These are phyloP conservation scores for Danio kyathit DNA, from an alignment of 2,797 vertebrate genomes.

Conservation along the genomic window DNA sequence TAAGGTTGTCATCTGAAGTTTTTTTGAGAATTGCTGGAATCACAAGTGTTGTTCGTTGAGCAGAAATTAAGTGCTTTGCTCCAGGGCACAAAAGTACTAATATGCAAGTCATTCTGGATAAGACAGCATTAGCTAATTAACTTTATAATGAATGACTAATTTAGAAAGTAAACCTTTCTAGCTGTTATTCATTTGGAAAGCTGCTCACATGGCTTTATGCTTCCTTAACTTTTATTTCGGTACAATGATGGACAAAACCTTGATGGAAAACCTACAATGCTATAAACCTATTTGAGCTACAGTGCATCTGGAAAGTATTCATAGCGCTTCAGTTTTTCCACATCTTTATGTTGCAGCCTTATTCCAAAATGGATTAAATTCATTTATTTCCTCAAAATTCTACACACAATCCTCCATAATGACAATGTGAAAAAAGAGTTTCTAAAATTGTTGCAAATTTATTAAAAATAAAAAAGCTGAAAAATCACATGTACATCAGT, in stretches of 20 bases:
- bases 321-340: no score
- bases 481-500: no score
- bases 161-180: not conserved
- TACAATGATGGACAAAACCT: not conserved
- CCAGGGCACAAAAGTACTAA: not conserved
- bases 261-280: no score
- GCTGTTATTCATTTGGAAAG: not conserved
- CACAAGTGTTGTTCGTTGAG: not conserved
- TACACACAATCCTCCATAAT: no score
- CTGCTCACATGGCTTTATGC: not conserved
- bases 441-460: no score
- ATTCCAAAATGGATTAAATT: no score
- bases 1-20: not conserved
- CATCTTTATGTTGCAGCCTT: no score
- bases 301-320: no score
- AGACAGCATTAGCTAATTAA: not conserved
- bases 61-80: not conserved
- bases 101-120: not conserved
- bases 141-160: not conserved
- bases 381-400: no score
- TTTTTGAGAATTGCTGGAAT: not conserved
- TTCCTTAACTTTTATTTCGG: not conserved
- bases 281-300: no score
- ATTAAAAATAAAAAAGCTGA: no score
- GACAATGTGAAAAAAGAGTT: no score